These are phyloP conservation scores for Tauraco hartlaubi DNA, from an alignment of 2,797 vertebrate genomes.

Conservation along the genomic window DNA sequence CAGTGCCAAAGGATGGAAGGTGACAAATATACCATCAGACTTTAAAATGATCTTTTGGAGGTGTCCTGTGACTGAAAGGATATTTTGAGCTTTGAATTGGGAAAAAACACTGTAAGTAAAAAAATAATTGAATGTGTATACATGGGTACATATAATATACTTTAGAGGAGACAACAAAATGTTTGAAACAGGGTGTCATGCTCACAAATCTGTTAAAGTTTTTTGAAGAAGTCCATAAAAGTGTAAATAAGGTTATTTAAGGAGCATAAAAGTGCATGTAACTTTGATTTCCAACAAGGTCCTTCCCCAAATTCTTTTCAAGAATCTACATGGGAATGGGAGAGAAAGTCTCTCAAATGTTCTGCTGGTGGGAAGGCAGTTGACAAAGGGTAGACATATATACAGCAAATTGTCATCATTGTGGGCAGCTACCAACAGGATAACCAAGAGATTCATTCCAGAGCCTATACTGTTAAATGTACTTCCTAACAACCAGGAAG, in stretches of 20 bases:
- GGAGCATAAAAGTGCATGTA: neutral
- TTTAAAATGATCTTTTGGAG: conserved; percentile 7
- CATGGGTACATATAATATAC: neutral
- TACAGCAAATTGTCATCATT: neutral
- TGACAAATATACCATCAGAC: neutral
- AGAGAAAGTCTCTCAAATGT: neutral
- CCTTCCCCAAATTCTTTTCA: neutral
- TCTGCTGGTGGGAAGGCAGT: neutral
- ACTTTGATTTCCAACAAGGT: neutral
- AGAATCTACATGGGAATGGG: neutral
- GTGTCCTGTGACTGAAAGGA: neutral
- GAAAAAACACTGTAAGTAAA: neutral
- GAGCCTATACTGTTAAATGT: neutral
- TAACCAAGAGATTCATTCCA: neutral
- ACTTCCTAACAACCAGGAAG: neutral
- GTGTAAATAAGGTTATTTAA: neutral
- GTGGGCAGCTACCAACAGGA: neutral
- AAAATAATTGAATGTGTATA: neutral
- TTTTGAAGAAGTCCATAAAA: neutral
- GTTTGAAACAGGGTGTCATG: neutral
- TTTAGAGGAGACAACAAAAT: neutral
- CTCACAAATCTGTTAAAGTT: neutral
- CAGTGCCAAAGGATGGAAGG: neutral
- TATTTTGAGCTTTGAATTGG: neutral
- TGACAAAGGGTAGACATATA: neutral